phyloP scores from a whole-genome alignment of 1,140 invertebrate species.

The Drosophila asahinai region DNA sequence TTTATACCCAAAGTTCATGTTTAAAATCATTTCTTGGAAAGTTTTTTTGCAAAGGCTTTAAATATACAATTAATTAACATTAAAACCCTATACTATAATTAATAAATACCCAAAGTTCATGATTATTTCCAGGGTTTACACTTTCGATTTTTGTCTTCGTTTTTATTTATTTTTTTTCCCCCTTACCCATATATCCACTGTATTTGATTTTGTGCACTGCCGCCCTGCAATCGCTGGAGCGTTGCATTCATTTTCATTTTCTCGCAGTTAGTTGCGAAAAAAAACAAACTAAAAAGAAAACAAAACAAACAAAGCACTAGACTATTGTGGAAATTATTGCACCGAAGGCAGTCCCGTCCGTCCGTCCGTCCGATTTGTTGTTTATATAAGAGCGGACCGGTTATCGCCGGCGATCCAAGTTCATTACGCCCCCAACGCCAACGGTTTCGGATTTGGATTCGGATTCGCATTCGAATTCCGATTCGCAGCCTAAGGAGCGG shows the following conservation, averaged over 20 bases:
- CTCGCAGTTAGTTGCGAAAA: slow-evolving; percentile 43
- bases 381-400: slow-evolving; percentile 53
- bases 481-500: neutral
- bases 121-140: slow-evolving; percentile 5
- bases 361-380: slow-evolving; percentile 22
- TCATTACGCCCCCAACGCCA: slow-evolving; percentile 65
- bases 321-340: slow-evolving; percentile 29
- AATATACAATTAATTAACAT: too few species aligned
- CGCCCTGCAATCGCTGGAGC: slow-evolving; percentile 46
- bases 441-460: neutral
- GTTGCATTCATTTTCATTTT: slow-evolving; percentile 53
- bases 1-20: too few species aligned
- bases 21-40: too few species aligned
- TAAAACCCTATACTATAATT: too few species aligned
- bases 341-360: slow-evolving; percentile 2
- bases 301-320: slow-evolving; percentile 24
- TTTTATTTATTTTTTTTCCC: neutral
- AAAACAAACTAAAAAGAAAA: slow-evolving; percentile 9
- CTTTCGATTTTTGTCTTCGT: slow-evolving; percentile 16
- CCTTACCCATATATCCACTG: slow-evolving; percentile 23
- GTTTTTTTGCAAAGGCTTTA: too few species aligned
- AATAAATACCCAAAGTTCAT: neutral
- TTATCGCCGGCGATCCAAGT: slow-evolving; percentile 70
- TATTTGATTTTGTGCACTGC: slow-evolving; percentile 39
- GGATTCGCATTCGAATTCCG: neutral